Evolutionary conservation across 2,888 invertebrate species (phyloP), one percentile per base, ranked within the genome.

Genomic region (Actias luna): DNA sequence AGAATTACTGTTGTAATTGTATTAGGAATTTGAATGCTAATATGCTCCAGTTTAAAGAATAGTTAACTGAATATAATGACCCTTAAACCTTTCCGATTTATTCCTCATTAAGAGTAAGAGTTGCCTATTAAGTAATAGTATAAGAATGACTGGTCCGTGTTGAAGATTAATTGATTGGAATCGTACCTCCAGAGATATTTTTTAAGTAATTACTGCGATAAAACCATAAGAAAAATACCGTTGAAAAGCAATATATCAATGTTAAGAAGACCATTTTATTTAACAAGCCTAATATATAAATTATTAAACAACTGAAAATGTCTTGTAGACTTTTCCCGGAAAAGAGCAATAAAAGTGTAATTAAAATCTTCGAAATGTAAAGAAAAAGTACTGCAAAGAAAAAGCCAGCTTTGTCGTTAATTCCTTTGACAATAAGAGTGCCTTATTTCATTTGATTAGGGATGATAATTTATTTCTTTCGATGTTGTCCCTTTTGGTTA

Each of bases 341-440:
- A 58, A 58, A 61, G n/a, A 42, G 50, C 29, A 64, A 64, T 65
- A 61, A 64, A 64, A 67, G 46, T 60, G 46, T 61, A 65, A 67
- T 69, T 64, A 65, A 67, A 65, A 62, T 64, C 68, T 68, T 65
- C 64, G 57, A 66, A 66, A 65, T 61, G 65, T 60, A 57, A 64
- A 64, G 50, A 18, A 61, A 31, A 14, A 31, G 42, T 35, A 25
- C 27, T 25, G n/a, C 22, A 50, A 58, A 29, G 55, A 55, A 29
- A 10, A 55, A 55, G 16, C 16, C 29, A 35, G 36, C 36, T 33
- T 36, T 36, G 33, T 35, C 25, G 58, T 36, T 22, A 25, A 59
- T 36, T 59, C 25, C 33, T 59, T 59, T 59, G 35, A 25, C 58
- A 35, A 59, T 35, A 59, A 35, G 22, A 25, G 16, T 39, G 25